These are phyloP conservation scores for Rhamnusium bicolor DNA, from an alignment of 2,888 invertebrate species.

Conservation along the genomic window DNA sequence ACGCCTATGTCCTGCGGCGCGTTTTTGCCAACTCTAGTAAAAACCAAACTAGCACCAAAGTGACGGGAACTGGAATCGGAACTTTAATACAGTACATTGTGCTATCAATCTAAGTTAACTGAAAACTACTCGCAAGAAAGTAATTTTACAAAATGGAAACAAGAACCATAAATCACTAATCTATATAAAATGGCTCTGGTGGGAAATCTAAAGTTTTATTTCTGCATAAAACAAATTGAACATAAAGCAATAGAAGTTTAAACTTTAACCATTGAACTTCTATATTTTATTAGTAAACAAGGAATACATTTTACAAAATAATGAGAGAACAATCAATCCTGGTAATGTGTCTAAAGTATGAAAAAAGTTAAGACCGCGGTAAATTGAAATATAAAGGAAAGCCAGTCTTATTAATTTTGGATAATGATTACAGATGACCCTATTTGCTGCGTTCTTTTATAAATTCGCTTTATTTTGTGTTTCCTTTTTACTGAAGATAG, in stretches of 20 bases:
- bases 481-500: conserved; percentile 4
- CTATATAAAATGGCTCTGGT: neutral
- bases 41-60: no score
- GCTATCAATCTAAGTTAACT: no score
- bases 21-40: no score
- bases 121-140: neutral
- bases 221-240: neutral
- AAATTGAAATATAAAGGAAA: conserved; percentile 18
- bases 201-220: conserved; percentile 11
- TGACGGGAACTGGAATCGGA: no score
- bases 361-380: neutral
- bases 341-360: no score
- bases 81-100: no score
- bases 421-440: conserved; percentile 24
- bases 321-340: no score
- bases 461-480: neutral
- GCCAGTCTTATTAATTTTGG: conserved; percentile 20
- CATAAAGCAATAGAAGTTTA: neutral
- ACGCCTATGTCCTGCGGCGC: no score
- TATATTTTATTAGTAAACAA: no score
- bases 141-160: conserved; percentile 18
- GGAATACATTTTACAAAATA: no score
- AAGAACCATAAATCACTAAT: neutral
- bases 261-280: no score
- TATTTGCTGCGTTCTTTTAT: neutral